These are phyloP conservation scores for Mesochorus sp. DNA, from an alignment of 2,888 invertebrate species.

Conservation along the genomic window DNA sequence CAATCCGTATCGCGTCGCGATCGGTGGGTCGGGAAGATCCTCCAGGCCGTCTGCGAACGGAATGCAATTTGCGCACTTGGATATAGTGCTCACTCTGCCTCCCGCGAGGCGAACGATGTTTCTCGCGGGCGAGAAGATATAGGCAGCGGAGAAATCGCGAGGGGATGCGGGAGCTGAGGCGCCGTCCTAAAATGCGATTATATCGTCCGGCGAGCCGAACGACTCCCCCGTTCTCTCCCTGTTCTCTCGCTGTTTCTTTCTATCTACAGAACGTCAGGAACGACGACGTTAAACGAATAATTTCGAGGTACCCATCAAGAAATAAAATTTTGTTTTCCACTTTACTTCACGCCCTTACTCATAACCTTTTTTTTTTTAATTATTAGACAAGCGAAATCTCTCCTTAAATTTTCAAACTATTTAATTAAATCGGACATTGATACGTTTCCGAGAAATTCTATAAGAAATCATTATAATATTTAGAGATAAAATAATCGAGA, in stretches of 20 bases:
- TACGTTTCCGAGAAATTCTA: too few relatives aligned
- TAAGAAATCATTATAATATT: too few relatives aligned
- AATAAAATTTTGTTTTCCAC: slow-evolving; percentile 38
- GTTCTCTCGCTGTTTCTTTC: not conserved
- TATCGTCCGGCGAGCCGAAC: slow-evolving; percentile 52
- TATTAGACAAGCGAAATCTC: not conserved
- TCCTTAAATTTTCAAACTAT: not conserved
- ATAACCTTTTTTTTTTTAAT: not conserved
- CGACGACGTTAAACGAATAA: slow-evolving; percentile 42
- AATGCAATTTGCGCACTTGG: slow-evolving; percentile 69
- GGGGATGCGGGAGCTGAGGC: slow-evolving; percentile 29
- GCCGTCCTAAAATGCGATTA: slow-evolving; percentile 66
- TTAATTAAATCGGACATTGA: not conserved
- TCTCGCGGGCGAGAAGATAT: slow-evolving; percentile 16
- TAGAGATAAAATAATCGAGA: not conserved
- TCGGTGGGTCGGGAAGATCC: slow-evolving; percentile 62
- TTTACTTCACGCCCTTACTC: not conserved
- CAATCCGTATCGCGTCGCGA: slow-evolving; percentile 64
- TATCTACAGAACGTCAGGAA: not conserved
- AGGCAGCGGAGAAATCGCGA: not conserved
- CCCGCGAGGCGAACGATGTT: slow-evolving; percentile 36
- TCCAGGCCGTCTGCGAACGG: slow-evolving; percentile 61
- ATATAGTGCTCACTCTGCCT: slow-evolving; percentile 58
- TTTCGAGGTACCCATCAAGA: slow-evolving; percentile 24
- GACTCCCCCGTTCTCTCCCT: not conserved